These are phyloP conservation scores for Drosophila melanogaster DNA, from an alignment of 1,140 invertebrate species.

Conservation along the genomic window Release_6_plus_ISO1_MT NT_037436.4:13627501-13628000, in stretches of 20 bases:
- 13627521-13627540: constrained; percentile 82
- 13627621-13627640: constrained; percentile 67
- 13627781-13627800: constrained; percentile 20
- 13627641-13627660: constrained; percentile 84
- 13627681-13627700: neutral
- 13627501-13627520: constrained; percentile 45
- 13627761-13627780: neutral
- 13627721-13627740: constrained; percentile 79
- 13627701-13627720: constrained; percentile 78
- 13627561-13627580: constrained; percentile 8
- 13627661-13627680: constrained; percentile 60
- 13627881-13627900: constrained; percentile 81
- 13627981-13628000: constrained; percentile 51
- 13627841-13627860: constrained; percentile 55
- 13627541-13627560: constrained; percentile 74
- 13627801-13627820: constrained; percentile 72
- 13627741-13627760: constrained; percentile 76
- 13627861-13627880: constrained; percentile 82
- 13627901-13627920: constrained; percentile 56
- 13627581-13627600: constrained; percentile 60
- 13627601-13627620: constrained; percentile 60
- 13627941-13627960: constrained; percentile 52
- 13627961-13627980: constrained; percentile 71
- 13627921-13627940: constrained; percentile 63
- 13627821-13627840: constrained; percentile 73